phyloP scores from a whole-genome alignment of 2,797 vertebrate species.

The Eulemur albifrons region DNA sequence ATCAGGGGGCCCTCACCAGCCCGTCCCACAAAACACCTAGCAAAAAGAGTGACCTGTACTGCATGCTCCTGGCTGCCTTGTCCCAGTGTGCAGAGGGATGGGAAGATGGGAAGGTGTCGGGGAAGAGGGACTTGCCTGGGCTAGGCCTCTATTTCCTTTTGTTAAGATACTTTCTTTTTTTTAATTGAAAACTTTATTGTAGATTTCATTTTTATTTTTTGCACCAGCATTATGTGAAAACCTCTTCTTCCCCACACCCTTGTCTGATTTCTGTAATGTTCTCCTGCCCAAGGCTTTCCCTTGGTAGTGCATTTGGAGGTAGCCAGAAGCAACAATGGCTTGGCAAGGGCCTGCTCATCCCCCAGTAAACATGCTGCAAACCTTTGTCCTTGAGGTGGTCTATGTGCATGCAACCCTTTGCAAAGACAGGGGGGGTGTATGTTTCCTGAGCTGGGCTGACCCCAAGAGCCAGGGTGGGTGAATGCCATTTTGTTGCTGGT shows the following conservation, averaged over 20 bases:
- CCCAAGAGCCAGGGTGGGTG: neutral
- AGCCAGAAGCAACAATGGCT: neutral
- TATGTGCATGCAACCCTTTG: neutral
- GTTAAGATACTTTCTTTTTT: neutral
- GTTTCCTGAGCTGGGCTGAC: neutral
- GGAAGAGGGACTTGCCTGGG: neutral
- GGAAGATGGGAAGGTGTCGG: neutral
- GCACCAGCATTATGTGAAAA: neutral
- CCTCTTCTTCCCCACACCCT: neutral
- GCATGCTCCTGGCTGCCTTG: constrained; percentile 39
- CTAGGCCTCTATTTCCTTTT: neutral
- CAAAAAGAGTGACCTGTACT: constrained; percentile 61
- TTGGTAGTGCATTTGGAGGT: neutral
- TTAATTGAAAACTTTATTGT: neutral
- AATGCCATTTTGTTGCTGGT: neutral
- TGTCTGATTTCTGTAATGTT: neutral
- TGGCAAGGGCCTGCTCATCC: neutral
- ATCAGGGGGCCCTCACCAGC: constrained; percentile 68
- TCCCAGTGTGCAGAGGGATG: neutral
- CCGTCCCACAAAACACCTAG: constrained; percentile 71
- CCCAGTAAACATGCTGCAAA: neutral
- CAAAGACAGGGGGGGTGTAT: neutral
- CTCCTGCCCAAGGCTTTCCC: neutral
- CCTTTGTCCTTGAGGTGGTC: neutral
- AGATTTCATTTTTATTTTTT: neutral